These are phyloP conservation scores for Machimus atricapillus DNA, from an alignment of 2,888 invertebrate species.

Conservation along the genomic window DNA sequence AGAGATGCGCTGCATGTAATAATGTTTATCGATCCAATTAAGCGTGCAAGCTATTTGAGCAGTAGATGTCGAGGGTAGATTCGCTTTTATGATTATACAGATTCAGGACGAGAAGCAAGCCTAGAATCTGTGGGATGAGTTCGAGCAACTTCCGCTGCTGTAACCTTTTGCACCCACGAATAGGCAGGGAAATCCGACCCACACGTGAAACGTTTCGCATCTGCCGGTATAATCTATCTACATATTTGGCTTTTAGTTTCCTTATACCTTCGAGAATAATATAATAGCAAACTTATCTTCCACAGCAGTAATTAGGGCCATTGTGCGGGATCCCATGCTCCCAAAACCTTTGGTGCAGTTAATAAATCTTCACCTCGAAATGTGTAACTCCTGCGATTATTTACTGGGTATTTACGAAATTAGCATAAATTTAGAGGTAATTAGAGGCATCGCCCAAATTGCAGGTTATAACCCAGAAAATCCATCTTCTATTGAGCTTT, in stretches of 20 bases:
- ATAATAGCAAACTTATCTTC: not conserved
- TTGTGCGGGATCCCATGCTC: not conserved
- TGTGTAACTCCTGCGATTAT: not conserved
- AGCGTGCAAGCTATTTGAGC: constrained; percentile 34
- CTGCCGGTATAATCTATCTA: not conserved
- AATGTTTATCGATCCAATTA: constrained; percentile 36
- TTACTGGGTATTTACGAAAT: not conserved
- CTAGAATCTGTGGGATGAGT: not conserved
- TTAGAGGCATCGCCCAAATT: not conserved
- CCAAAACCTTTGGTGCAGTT: not conserved
- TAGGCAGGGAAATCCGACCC: not conserved
- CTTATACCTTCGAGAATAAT: not conserved
- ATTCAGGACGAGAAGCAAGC: not conserved
- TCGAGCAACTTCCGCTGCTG: constrained; percentile 4
- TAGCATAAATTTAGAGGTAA: constrained; percentile 1
- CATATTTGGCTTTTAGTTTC: not conserved
- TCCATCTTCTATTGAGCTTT: not conserved
- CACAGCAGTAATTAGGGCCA: not conserved
- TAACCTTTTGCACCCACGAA: not conserved
- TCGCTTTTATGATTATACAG: constrained; percentile 26
- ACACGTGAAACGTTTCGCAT: not conserved
- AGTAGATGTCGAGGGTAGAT: constrained; percentile 28
- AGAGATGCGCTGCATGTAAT: constrained; percentile 7
- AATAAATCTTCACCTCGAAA: not conserved
- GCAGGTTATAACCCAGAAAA: not conserved